Evolutionary conservation across 2,113 vertebrate genomes (phyloP), one percentile per base, ranked within the genome.

Genomic region (Pterocles burchelli): DNA sequence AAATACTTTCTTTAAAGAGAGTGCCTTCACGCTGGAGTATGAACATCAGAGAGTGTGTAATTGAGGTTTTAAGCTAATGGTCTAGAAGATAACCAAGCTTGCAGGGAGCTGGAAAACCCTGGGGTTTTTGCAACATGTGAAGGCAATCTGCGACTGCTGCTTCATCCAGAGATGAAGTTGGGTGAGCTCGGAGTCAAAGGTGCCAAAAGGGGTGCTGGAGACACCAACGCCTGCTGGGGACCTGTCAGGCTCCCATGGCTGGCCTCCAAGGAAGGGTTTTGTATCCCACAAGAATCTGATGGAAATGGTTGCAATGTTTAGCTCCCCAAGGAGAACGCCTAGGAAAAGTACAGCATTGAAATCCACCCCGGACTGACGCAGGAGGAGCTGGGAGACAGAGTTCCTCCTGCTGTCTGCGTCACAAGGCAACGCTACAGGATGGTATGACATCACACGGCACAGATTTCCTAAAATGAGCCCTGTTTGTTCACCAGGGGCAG

Each of bases 171-270:
- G 16, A 45, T n/a, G n/a, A n/a, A n/a, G n/a, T 17, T 59, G 52
- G 61, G 48, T 57, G 48, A 88, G 33, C 16, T 68, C 24, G 33
- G 13, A 38, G 52, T 4, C 3, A 6, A 78, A 87, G 54, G 61
- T 57, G 38, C 19, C 84, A 57, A 89, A 74, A n/a, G 11, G 26
- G 57, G 7, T 51, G 34, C 24, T 74, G 49, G 75, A 82, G 33
- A 52, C 28, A 24, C 10, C 29, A 26, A 8, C 4, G 9, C 31
- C 51, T 80, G 46, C 10, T 1, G 2, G 22, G 51, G 51, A 46
- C 28, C 3, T 2, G 38, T 17, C 33, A 76, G 62, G n/a, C 4
- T 75, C 61, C 71, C 0, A 0, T 10, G 16, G n/a, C 20, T 22
- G 43, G 8, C 36, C 57, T 76, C 26, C 10, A 61, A 26, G 29